These are phyloP conservation scores for Novumbra hubbsi DNA, from an alignment of 2,797 vertebrate species.

Conservation along the genomic window DNA sequence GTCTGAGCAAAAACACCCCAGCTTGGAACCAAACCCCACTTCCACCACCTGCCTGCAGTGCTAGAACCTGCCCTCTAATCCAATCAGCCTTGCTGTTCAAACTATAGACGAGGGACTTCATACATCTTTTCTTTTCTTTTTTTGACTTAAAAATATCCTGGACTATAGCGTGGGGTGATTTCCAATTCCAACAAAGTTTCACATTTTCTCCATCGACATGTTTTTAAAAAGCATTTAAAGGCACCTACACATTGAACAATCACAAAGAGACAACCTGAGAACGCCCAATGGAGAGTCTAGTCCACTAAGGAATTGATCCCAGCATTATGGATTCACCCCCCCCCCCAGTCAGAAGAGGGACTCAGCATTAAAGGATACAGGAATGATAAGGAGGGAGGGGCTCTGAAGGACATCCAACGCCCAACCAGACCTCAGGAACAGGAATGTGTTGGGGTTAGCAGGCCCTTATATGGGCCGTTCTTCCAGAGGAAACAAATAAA, in stretches of 20 bases:
- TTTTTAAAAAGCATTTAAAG: neutral
- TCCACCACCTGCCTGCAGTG: slow-evolving; percentile 14
- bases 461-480: slow-evolving; percentile 31
- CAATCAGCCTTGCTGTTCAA: neutral
- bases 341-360: slow-evolving; percentile 15
- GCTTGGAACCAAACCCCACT: slow-evolving; percentile 16
- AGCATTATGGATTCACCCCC: neutral
- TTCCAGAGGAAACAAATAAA: slow-evolving; percentile 1
- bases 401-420: slow-evolving; percentile 20
- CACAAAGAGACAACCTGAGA: neutral
- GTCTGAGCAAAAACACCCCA: neutral
- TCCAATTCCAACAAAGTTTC: neutral
- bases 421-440: slow-evolving; percentile 41
- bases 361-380: neutral
- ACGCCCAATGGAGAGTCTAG: neutral
- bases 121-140: neutral
- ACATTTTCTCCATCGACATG: neutral
- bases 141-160: neutral
- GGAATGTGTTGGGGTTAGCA: slow-evolving; percentile 37
- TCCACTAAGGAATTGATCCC: neutral
- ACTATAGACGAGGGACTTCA: neutral
- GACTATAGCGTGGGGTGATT: neutral
- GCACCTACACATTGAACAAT: neutral
- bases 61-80: neutral
- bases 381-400: slow-evolving; percentile 2